Evolutionary conservation across 37 sponge, comb jelly and placozoan genomes (phyloP).

Genomic region (Corticium candelabrum): DNA sequence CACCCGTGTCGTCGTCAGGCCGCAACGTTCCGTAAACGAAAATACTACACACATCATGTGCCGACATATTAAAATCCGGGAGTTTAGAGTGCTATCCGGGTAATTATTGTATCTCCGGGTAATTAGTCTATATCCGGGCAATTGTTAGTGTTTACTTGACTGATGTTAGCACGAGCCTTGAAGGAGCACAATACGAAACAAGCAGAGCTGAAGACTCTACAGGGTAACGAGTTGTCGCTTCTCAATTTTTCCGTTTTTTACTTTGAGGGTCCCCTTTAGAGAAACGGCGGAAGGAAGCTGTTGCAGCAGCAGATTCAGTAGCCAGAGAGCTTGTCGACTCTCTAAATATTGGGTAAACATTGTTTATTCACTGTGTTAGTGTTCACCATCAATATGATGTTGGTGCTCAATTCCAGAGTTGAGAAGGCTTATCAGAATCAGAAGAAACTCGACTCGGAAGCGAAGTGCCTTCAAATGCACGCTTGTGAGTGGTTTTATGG

Average conservation of each 20-base stretch:
- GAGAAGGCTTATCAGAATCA: slow-evolving; percentile 89
- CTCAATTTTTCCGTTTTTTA: no score
- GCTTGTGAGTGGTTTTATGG: slow-evolving; percentile 34
- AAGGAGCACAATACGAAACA: not conserved
- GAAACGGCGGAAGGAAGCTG: slow-evolving; percentile 54
- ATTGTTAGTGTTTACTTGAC: no score
- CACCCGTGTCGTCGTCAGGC: not conserved
- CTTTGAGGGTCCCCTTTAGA: slow-evolving; percentile 15
- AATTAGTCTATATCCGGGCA: no score
- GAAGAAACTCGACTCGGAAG: slow-evolving; percentile 60
- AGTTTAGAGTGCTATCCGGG: no score
- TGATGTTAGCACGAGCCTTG: not conserved
- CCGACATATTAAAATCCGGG: no score
- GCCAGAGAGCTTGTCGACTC: slow-evolving; percentile 68
- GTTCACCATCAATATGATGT: no score
- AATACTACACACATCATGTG: not conserved
- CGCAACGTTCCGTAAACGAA: slow-evolving; percentile 1
- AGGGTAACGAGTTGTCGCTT: no score
- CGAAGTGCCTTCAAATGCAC: slow-evolving; percentile 64
- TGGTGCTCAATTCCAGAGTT: slow-evolving; percentile 49
- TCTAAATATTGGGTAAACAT: slow-evolving; percentile 9
- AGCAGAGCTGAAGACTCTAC: not conserved
- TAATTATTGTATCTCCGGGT: no score
- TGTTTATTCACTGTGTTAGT: not conserved
- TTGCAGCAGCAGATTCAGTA: slow-evolving; percentile 56